Evolutionary conservation across 1,140 invertebrate genomes (phyloP).

Genomic region (Holotrichia oblita): DNA sequence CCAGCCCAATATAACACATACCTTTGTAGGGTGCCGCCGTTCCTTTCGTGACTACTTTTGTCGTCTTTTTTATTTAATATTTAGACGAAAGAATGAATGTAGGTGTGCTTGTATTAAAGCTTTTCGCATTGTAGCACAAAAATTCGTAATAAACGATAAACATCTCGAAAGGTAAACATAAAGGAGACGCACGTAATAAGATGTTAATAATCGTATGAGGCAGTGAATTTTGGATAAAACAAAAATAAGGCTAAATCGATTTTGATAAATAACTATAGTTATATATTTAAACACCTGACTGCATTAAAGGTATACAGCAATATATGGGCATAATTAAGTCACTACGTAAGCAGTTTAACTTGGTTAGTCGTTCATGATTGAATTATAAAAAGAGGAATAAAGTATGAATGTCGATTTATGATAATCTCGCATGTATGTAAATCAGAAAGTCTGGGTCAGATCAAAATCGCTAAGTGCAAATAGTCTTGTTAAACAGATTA

Average conservation of each 20-base stretch:
- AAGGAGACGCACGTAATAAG: not conserved
- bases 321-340: not conserved
- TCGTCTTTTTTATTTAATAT: not conserved
- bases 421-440: not conserved
- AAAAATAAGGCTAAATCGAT: not conserved
- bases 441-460: not conserved
- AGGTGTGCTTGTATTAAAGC: not conserved
- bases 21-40: not conserved
- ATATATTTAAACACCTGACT: not conserved
- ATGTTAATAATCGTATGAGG: not conserved
- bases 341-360: not conserved
- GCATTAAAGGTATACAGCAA: not conserved
- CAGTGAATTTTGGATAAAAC: not conserved
- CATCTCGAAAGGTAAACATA: not conserved
- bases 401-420: no score
- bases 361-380: not conserved
- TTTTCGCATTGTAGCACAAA: not conserved
- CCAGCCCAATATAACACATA: no score
- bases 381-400: no score
- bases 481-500: no score
- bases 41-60: not conserved
- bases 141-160: not conserved
- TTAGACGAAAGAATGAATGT: not conserved
- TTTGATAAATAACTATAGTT: not conserved
- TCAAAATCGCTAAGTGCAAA: no score